phyloP scores from a whole-genome alignment of 2,113 vertebrate species.

The Tautogolabrus adspersus region DNA sequence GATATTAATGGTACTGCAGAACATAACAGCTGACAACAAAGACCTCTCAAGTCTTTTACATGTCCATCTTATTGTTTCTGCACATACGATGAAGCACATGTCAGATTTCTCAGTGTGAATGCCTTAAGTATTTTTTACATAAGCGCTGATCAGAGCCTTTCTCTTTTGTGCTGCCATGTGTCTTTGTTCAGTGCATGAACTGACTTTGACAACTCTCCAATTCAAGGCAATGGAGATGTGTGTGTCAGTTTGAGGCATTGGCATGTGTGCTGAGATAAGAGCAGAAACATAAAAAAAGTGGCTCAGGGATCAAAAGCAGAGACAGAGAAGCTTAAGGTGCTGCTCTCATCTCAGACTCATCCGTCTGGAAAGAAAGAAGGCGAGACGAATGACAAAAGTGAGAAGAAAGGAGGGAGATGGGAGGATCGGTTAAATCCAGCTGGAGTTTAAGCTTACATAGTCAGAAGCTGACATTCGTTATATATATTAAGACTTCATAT shows the following conservation, averaged over 20 bases:
- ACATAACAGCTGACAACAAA: neutral
- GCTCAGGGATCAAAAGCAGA: neutral
- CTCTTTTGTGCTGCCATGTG: constrained; percentile 8
- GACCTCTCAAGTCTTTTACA: neutral
- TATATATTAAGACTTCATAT: neutral
- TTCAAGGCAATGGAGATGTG: constrained; percentile 26
- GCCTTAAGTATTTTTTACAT: neutral
- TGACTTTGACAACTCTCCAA: constrained; percentile 57
- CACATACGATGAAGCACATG: constrained; percentile 1
- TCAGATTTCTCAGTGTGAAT: constrained; percentile 1
- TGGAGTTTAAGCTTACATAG: constrained; percentile 14
- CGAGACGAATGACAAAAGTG: constrained; percentile 1
- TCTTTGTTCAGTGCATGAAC: constrained; percentile 10
- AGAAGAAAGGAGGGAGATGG: neutral
- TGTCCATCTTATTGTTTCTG: neutral
- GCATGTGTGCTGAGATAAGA: constrained; percentile 36
- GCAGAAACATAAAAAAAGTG: constrained; percentile 17
- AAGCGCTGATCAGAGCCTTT: neutral
- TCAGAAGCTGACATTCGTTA: constrained; percentile 6
- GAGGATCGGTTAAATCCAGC: constrained; percentile 25
- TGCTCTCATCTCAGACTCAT: constrained; percentile 20
- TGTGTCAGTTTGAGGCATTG: neutral
- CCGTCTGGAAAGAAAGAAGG: constrained; percentile 25
- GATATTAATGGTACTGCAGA: neutral
- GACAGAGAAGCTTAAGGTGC: constrained; percentile 13